Conservation (phyloP, 2,888 invertebrate species). For the Oscheius sp. region DNA sequence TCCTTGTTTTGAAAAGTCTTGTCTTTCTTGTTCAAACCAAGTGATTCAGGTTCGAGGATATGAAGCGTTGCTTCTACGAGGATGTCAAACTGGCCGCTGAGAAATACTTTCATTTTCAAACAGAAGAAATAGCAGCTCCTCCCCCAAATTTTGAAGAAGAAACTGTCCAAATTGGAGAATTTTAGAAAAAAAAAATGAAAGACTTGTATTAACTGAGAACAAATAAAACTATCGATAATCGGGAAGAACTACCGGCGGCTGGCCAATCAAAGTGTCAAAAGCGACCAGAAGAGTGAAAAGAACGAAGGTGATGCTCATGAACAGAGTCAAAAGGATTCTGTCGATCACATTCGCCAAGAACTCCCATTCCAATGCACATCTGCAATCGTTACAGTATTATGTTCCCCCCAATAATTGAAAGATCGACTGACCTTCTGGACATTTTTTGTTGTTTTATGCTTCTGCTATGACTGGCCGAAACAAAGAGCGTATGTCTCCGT, state of each 20-base stretch:
- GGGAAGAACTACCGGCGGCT: background rate
- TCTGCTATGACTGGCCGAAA: slow-evolving; percentile 49
- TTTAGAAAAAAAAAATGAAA: background rate
- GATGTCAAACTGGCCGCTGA: slow-evolving; percentile 39
- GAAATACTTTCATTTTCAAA: slow-evolving; percentile 28
- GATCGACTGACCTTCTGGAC: slow-evolving; percentile 56
- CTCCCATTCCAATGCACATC: slow-evolving; percentile 68
- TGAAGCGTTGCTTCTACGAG: slow-evolving; percentile 65
- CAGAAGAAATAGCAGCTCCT: background rate
- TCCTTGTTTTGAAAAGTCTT: slow-evolving; percentile 57
- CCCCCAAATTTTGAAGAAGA: background rate
- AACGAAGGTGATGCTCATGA: slow-evolving; percentile 57
- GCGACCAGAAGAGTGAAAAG: slow-evolving; percentile 61
- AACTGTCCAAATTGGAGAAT: background rate
- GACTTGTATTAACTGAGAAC: background rate
- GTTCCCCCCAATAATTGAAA: no score
- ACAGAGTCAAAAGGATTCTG: slow-evolving; percentile 61
- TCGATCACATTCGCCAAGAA: slow-evolving; percentile 67
- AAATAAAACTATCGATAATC: background rate
- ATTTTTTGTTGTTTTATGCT: slow-evolving; percentile 65
- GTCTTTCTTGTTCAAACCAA: background rate
- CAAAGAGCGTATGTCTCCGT: slow-evolving; percentile 35
- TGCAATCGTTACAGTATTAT: slow-evolving; percentile 32
- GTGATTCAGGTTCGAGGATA: slow-evolving; percentile 51
- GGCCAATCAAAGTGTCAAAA: slow-evolving; percentile 46